Evolutionary conservation across 2,888 invertebrate genomes (phyloP).

Genomic region (Melieria omissa): DNA sequence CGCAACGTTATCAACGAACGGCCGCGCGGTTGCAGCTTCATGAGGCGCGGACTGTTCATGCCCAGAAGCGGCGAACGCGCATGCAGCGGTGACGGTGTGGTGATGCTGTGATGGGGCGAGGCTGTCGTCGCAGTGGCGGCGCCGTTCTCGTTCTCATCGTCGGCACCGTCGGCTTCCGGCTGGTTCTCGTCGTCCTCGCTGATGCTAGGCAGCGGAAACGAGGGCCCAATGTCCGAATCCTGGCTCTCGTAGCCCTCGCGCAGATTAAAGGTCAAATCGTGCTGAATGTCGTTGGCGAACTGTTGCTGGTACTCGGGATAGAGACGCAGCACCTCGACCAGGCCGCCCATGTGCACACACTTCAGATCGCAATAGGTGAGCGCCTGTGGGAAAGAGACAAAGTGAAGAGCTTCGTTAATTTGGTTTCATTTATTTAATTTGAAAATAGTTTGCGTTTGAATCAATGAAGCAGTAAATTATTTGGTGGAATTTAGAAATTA

Average conservation of each 20-base stretch:
- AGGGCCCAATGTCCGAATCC: constrained; percentile 66
- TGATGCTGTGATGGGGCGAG: constrained; percentile 62
- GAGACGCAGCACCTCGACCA: constrained; percentile 87
- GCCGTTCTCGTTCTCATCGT: constrained; percentile 90
- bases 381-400: constrained; percentile 69
- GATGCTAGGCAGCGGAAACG: constrained; percentile 85
- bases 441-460: too few species aligned
- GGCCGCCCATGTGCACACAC: constrained; percentile 90
- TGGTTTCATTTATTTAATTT: too few species aligned
- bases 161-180: constrained; percentile 81
- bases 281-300: constrained; percentile 93
- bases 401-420: background rate
- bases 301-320: constrained; percentile 96
- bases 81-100: constrained; percentile 52
- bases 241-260: constrained; percentile 93
- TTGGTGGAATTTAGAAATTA: too few species aligned
- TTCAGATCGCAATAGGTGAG: constrained; percentile 96
- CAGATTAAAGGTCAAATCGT: constrained; percentile 93
- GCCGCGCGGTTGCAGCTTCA: constrained; percentile 66
- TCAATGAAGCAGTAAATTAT: too few species aligned
- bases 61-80: constrained; percentile 60
- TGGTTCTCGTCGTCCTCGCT: constrained; percentile 95
- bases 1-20: constrained; percentile 69
- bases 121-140: constrained; percentile 76
- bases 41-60: constrained; percentile 57